Conservation (phyloP, 2,113 vertebrate species). For the Rattus rattus region DNA sequence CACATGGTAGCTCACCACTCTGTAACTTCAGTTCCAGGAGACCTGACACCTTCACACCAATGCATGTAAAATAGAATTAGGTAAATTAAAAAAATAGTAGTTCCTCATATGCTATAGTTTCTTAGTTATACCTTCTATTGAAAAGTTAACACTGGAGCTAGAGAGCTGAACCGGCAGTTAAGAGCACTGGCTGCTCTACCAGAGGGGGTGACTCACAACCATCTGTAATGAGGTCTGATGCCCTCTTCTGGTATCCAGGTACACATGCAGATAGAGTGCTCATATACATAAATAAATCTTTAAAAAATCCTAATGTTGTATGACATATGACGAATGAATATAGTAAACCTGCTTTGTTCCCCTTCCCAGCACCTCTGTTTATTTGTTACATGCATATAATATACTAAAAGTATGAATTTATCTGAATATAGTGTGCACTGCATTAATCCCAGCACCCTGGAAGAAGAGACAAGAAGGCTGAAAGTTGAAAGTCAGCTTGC, state of each 20-base stretch:
- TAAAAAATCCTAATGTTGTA: background rate
- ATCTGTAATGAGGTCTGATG: no score
- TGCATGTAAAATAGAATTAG: no score
- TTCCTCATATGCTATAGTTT: conserved; percentile 1
- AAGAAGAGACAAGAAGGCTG: background rate
- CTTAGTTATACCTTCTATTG: conserved; percentile 36
- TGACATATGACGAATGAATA: conserved; percentile 16
- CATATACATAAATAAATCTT: no score
- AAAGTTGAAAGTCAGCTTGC: background rate
- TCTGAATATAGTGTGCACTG: background rate
- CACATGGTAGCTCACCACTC: no score
- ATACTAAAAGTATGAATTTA: conserved; percentile 29
- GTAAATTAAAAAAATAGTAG: no score
- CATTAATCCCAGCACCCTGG: background rate
- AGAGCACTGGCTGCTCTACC: no score
- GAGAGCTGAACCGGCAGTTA: no score
- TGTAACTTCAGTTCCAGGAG: no score
- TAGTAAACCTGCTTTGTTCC: background rate
- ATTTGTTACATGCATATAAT: conserved; percentile 10
- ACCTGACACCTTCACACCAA: no score
- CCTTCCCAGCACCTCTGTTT: background rate
- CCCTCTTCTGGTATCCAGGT: no score
- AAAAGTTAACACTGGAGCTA: background rate
- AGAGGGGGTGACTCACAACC: no score
- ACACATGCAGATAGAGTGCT: no score